A percentile compares a stretch with the other conserved stretches of the same genome.
Evolutionary conservation across 2,888 invertebrate species (phyloP).

Genomic region (Ochlodes sylvanus): DNA sequence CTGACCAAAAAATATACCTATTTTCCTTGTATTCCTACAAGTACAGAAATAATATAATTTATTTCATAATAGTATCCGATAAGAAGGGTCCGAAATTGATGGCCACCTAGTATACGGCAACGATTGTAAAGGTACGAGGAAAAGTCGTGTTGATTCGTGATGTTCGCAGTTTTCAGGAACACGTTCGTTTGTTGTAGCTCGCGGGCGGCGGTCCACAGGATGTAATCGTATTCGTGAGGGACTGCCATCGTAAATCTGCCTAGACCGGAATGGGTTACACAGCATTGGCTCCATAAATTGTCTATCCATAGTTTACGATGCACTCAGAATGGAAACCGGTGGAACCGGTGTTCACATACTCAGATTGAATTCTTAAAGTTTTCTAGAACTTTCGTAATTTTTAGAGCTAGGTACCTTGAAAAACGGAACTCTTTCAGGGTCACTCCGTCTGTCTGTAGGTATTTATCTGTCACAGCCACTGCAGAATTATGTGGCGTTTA

Average conservation of each 20-base stretch:
- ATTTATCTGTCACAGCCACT: too few relatives aligned
- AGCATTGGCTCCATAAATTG: conserved; percentile 77
- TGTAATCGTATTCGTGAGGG: conserved; percentile 70
- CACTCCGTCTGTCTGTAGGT: too few relatives aligned
- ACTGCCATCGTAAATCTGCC: conserved; percentile 77
- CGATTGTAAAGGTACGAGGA: conserved; percentile 21
- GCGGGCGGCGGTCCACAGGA: conserved; percentile 57
- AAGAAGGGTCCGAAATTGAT: neutral
- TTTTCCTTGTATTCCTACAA: too few relatives aligned
- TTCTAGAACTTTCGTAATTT: conserved; percentile 48
- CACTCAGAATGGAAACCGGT: conserved; percentile 68
- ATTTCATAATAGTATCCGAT: too few relatives aligned
- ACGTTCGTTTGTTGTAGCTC: conserved; percentile 20
- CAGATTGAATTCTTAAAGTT: conserved; percentile 54
- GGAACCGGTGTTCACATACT: conserved; percentile 54
- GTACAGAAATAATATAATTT: too few relatives aligned
- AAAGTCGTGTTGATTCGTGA: conserved; percentile 23
- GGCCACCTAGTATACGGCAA: neutral
- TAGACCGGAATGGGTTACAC: conserved; percentile 73
- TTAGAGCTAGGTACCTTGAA: neutral
- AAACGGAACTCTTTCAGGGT: too few relatives aligned
- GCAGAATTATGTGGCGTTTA: too few relatives aligned
- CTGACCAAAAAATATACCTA: too few relatives aligned
- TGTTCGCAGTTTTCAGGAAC: conserved; percentile 44
- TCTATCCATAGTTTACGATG: conserved; percentile 79